Conservation (phyloP, 2,113 vertebrate genomes). For the Himantopus leucocephalus region DNA sequence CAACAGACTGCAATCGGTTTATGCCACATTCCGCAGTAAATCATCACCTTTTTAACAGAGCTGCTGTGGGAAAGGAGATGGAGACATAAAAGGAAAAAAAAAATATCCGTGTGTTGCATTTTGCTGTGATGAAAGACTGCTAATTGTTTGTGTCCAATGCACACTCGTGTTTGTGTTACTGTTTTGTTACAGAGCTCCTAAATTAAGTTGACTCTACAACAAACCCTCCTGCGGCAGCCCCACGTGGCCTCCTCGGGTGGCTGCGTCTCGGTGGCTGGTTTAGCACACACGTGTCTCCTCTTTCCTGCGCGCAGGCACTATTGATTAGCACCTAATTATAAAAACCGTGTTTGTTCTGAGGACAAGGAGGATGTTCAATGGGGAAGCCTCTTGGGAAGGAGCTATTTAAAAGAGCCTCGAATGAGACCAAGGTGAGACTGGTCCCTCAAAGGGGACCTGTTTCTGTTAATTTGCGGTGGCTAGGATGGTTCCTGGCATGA, state of each 20-base stretch:
- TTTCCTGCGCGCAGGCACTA: not conserved
- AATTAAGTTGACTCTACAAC: not conserved
- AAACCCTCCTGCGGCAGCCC: not conserved
- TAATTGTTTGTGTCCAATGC: not conserved
- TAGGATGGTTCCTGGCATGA: not conserved
- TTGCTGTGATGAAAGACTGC: not conserved
- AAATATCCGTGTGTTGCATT: not conserved
- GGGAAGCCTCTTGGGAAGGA: not conserved
- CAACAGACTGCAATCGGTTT: not conserved
- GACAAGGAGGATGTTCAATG: not conserved
- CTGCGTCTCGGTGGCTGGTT: not conserved
- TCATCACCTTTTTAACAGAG: not conserved
- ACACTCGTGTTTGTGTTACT: not conserved
- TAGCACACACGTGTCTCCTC: not conserved
- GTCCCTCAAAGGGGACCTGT: not conserved
- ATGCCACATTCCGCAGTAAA: not conserved
- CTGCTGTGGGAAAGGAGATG: not conserved
- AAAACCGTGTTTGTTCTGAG: not conserved
- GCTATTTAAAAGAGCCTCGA: not conserved
- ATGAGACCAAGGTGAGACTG: not conserved
- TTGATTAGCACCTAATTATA: not conserved
- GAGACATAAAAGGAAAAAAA: not conserved
- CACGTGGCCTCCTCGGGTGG: not conserved
- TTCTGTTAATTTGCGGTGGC: not conserved
- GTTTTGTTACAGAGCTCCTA: not conserved